Evolutionary conservation across 2,113 vertebrate genomes (phyloP), one percentile per base, ranked within the genome.

Genomic region (Manacus vitellinus): DNA sequence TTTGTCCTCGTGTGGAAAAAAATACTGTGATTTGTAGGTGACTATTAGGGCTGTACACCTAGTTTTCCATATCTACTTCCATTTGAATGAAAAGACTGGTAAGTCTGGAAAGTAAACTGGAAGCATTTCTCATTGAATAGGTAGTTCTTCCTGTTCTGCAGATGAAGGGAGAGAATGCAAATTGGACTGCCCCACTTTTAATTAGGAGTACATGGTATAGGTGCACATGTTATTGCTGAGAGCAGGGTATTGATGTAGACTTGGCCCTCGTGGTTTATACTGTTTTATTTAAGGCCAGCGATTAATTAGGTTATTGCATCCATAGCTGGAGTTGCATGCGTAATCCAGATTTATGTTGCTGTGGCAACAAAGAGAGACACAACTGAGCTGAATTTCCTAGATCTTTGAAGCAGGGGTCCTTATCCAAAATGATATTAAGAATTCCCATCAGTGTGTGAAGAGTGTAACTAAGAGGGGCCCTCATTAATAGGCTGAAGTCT

Each of bases 331-430:
- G 35, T 46, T 95, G 55, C 18, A 59, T 43, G 28, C 4, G 0
- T 72, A 72, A 87, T 56, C n/a, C 75, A 87, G 54, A 56, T 82
- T 28, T 76, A 35, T 75, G 79, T 86, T 90, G 65, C 86, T 95
- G 63, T 80, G 71, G 79, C 73, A 81, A 81, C 76, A 27, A 0
- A 46, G 59, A 46, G 65, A 59, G 55, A 65, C 77, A 89, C 65
- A 89, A 67, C 73, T 95, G 56, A 86, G 39, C 73, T 95, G 91
- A 89, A 63, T 95, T 95, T 93, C 70, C 30, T n/a, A 55, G 39
- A 15, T 71, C 61, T 94, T 68, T 91, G 84, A 85, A 58, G 67
- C 19, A 76, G 62, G 25, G 76, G 43, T 73, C 83, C 51, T 74
- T 67, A 71, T 43, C 52, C 76, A 72, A 63, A 89, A 63, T 44